Base-by-base conservation (phyloP, 2,888 invertebrate species). In the Caenorhabditis virilis region DNA sequence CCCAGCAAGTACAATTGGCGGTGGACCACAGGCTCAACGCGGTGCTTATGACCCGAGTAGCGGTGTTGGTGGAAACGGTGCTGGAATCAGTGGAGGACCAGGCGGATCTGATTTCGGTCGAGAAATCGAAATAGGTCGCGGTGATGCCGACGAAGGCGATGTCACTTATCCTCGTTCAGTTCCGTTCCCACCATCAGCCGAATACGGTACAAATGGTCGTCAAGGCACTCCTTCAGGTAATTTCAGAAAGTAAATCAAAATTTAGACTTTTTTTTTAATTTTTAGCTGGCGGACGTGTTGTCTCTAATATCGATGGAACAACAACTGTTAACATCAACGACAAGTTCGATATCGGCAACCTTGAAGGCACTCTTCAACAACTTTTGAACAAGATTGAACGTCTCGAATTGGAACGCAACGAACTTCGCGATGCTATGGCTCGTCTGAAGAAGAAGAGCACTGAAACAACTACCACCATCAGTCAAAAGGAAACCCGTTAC, bases 401-500 rank as follows among this genome's bases (percentile, higher is more conserved):
- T 27, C 64, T 82, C 35, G 80, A 82, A 61, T 63, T 77, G 52
- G 82, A 82, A 57, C 64, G 80, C 76, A 78, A 78, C 65, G 77
- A 78, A 57, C 75, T 78, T 57, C 75, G 78, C 50, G 82, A 82
- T 47, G 78, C 76, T 58, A 56, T 82, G 51, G 75, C 79, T 58
- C 78, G 79, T 55, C 72, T 82, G 64, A 74, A 77, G 64, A 77
- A 80, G 60, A 82, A 77, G 71, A 74, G 78, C 42, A 80, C 74
- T 62, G 78, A 82, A 51, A 71, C 78, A 53, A 73, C 72, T 42
- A 77, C 78, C 26, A 79, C 78, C 9, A 76, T 78, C 51, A 77
- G 74, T 50, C 74, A 79, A 46, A 74, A 75, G 50, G 80, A 82
- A 53, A 79, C 78, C 46, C 77, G 71, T 52, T 78, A 69, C 63